Percentiles rank a stretch among this genome's conserved stretches.
Evolutionary conservation across 1,140 invertebrate species (phyloP).

Genomic region (Calephelis virginiensis): DNA sequence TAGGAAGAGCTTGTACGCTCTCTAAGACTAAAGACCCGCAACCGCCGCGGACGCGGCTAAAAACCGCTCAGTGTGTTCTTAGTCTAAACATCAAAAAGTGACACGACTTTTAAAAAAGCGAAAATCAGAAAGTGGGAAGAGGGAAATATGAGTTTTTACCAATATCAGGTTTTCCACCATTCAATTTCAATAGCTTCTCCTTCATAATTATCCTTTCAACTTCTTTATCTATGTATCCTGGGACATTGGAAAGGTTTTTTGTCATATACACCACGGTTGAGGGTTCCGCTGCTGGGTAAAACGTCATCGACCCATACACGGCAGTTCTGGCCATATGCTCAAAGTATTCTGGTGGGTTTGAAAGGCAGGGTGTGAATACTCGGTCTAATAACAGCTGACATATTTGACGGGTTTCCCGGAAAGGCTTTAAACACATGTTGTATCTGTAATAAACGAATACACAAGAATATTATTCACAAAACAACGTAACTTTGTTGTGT

Average conservation of each 20-base stretch:
- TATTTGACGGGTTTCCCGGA: constrained; percentile 61
- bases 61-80: too few relatives aligned
- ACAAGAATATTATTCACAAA: too few relatives aligned
- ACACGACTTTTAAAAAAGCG: too few relatives aligned
- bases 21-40: too few relatives aligned
- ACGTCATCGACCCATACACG: background rate
- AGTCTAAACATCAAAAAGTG: too few relatives aligned
- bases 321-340: constrained; percentile 61
- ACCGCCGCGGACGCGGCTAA: too few relatives aligned
- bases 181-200: background rate
- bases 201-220: background rate
- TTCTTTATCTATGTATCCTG: background rate
- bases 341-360: constrained; percentile 67
- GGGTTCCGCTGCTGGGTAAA: background rate
- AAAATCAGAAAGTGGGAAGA: too few relatives aligned
- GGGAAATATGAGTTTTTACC: background rate
- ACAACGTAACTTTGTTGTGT: too few relatives aligned
- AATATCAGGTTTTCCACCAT: background rate
- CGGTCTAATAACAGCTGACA: constrained; percentile 53
- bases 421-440: constrained; percentile 75
- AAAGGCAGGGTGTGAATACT: constrained; percentile 57
- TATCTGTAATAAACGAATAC: constrained; percentile 54
- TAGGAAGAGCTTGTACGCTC: too few relatives aligned
- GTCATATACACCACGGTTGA: background rate
- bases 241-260: background rate